Base-by-base conservation (phyloP, 2,113 vertebrate species). In the Chaenogobius annularis region DNA sequence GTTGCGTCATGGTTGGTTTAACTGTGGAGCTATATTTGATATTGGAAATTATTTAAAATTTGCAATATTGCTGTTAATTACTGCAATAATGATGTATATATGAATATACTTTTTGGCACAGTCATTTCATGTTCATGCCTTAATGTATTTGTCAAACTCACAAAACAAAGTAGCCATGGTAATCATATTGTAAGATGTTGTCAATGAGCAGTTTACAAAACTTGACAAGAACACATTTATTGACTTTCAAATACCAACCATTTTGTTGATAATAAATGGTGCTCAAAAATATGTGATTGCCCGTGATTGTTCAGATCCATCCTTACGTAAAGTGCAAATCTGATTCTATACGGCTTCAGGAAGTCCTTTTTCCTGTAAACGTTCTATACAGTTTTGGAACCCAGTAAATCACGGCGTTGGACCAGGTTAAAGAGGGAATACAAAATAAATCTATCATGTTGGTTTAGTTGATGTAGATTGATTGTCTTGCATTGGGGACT, bases 391-490 rank as follows among this genome's bases (percentile, higher is more conserved):
- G 69, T 81, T 89, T 78, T 69, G 50, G 62, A 71, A 3, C 17
- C n/a, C 17, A 66, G 23, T 73, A 40, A 70, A 67, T 71, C 54
- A 64, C 72, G 47, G 59, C 79, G 17, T 73, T 31, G 73, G 64
- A 40, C 54, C 47, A 69, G 22, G 65, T 70, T 5, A 35, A 72
- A 17, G 77, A 72, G 59, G 59, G 31, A 81, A 17, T 52, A 74
- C 69, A 1, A 81, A 82, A 85, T 86, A 59, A 68, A 91, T 56
- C 83, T 66, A 78, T 89, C 87, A 82, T 54, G 37, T 85, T 74
- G 35, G 17, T 86, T 75, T 72, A 77, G 13, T 70, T 85, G 74
- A 87, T 87, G 77, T 68, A 81, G 85, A 91, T 83, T 85, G 80
- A 91, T 87, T 63, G 82, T 81, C 58, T 47, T 31, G 65, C 50